Conservation (phyloP, 2,113 vertebrate genomes). For the Onychostruthus taczanowskii region DNA sequence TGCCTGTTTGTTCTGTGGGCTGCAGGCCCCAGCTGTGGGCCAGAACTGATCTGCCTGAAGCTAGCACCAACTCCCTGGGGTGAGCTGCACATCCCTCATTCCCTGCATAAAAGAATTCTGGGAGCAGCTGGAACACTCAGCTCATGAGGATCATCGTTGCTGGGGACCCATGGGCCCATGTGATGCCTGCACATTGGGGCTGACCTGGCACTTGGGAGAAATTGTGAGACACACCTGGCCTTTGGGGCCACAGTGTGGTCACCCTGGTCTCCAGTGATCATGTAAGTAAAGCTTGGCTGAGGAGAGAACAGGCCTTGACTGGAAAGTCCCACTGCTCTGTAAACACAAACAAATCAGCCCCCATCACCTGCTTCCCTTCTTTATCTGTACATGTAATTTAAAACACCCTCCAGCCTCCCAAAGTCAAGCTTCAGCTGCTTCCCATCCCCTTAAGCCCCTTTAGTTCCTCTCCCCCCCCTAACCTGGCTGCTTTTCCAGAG, state of each 20-base stretch:
- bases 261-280: background rate
- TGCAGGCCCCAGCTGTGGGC: background rate
- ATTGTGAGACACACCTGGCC: background rate
- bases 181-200: accelerated
- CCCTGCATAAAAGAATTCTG: background rate
- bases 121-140: background rate
- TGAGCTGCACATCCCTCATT: background rate
- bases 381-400: constrained; percentile 59
- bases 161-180: background rate
- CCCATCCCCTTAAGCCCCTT: constrained; percentile 42
- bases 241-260: background rate
- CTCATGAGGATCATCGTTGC: accelerated
- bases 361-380: constrained; percentile 64
- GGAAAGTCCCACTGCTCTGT: constrained; percentile 35
- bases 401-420: constrained; percentile 48
- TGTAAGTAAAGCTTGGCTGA: background rate
- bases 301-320: constrained; percentile 16
- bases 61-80: background rate
- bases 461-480: constrained; percentile 9
- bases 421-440: constrained; percentile 63
- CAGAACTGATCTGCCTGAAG: background rate
- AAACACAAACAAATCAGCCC: constrained; percentile 53
- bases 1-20: background rate
- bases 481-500: constrained; percentile 40
- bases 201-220: background rate